Conservation (phyloP, 2,113 vertebrate species). For the Columba livia region DNA sequence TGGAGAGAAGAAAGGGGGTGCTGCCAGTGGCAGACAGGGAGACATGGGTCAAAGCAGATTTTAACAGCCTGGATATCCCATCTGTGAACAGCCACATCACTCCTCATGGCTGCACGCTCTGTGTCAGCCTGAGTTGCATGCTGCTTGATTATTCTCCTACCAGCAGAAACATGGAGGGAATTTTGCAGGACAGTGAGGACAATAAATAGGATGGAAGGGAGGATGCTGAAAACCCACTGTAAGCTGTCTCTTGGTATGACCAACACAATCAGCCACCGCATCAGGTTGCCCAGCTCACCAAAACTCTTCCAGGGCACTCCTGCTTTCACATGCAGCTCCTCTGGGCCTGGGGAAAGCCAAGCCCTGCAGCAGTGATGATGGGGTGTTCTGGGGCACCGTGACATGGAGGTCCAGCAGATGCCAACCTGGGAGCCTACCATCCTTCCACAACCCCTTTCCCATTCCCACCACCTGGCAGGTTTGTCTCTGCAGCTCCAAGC, state of each 20-base stretch:
- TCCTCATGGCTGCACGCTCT: rapidly evolving
- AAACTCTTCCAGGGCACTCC: neutral
- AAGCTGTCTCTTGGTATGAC: neutral
- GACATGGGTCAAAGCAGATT: rapidly evolving
- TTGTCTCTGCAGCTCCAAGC: neutral
- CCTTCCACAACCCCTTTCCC: neutral
- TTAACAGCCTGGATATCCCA: neutral
- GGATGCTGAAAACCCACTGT: neutral
- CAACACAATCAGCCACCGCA: rapidly evolving
- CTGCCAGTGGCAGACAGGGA: neutral
- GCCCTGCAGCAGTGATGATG: rapidly evolving
- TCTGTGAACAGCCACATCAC: rapidly evolving
- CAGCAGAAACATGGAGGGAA: neutral
- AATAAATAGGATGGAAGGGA: neutral
- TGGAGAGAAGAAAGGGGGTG: neutral
- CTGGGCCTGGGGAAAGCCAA: neutral
- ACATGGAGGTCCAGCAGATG: neutral
- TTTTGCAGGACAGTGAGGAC: neutral
- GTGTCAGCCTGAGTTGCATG: rapidly evolving
- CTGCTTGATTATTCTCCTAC: neutral
- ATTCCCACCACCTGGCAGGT: neutral
- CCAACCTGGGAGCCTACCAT: neutral
- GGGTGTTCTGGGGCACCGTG: neutral
- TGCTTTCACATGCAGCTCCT: rapidly evolving
- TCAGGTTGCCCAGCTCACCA: rapidly evolving